phyloP scores from a whole-genome alignment of 2,888 invertebrate species.

The Sarcophaga rosellei region DNA sequence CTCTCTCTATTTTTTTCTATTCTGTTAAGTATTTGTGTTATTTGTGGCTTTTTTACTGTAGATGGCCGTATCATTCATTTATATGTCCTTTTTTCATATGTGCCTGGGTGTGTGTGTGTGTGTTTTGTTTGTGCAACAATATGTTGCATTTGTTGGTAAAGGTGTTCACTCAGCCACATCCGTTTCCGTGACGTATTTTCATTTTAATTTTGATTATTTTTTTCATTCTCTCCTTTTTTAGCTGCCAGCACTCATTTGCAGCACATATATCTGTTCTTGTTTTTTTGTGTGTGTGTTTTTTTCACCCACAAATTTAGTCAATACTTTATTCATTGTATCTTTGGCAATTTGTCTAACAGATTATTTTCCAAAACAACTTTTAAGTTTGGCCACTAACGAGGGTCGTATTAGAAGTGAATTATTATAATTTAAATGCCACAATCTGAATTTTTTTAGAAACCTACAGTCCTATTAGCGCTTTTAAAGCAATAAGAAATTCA shows the following conservation, averaged over 20 bases:
- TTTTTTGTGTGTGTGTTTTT: neutral
- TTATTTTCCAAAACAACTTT: neutral
- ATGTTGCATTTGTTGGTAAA: conserved; percentile 62
- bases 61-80: conserved; percentile 53
- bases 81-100: neutral
- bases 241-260: conserved; percentile 12
- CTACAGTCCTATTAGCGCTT: no score
- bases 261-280: neutral
- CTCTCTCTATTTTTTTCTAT: conserved; percentile 31
- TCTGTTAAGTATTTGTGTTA: conserved; percentile 63
- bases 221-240: conserved; percentile 28
- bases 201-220: conserved; percentile 69
- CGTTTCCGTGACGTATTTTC: conserved; percentile 69
- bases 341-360: conserved; percentile 56
- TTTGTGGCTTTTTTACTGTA: conserved; percentile 60
- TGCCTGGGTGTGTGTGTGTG: conserved; percentile 11
- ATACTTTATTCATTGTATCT: conserved; percentile 40
- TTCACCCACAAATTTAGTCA: conserved; percentile 50
- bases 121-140: conserved; percentile 53
- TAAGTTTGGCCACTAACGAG: neutral
- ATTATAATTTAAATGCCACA: no score
- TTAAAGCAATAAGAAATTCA: no score
- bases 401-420: neutral
- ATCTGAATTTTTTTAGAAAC: no score
- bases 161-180: conserved; percentile 68